Base-by-base conservation (phyloP, 2,888 invertebrate species). In the Mesorhabditis belari region DNA sequence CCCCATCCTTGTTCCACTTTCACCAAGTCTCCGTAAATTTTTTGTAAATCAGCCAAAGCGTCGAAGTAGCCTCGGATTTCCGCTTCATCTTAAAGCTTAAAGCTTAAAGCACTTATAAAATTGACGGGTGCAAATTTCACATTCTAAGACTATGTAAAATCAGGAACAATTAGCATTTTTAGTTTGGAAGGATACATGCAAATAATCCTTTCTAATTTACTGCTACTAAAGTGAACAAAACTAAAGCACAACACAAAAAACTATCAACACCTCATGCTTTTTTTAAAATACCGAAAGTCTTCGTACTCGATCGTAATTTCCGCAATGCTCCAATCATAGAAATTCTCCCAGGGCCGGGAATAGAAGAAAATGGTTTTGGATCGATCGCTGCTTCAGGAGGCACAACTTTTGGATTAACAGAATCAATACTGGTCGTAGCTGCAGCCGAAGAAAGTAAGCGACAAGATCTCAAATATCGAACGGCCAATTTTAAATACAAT, bases 11-110 rank as follows among this genome's bases (percentile, higher is more conserved):
- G 77, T 25, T 82, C 81, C 69, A 85, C 84, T 52, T 83, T 84
- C 62, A 86, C 85, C 49, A 86, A 83, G 5, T 84, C 82, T 0
- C 86, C 86, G 67, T 85, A 82, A 60, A 79, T 70, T 63, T 78
- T 69, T 65, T 83, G 82, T 23, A 85, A 76, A 49, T 83, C 82
- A 29, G 74, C 49, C 28, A 86, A 76, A 35, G 67, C 61, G 21
- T 61, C 57, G 44, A 57, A 64, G 51, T 71, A 66, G 9, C 35
- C 35, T 6, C 35, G 35, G 17, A 35, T 35, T 6, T 17, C 17
- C 35, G 35, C 17, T 17, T 35, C 35, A 17, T 35, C 35, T 35
- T 6, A 35, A 35, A 35, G 17, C 17, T 35, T 35, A 35, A 35
- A 35, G 17, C 17, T 35, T 35, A 35, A 17, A 35, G 35, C 35